Conservation (phyloP, 2,888 invertebrate genomes). For the Himalopsyche japonica region DNA sequence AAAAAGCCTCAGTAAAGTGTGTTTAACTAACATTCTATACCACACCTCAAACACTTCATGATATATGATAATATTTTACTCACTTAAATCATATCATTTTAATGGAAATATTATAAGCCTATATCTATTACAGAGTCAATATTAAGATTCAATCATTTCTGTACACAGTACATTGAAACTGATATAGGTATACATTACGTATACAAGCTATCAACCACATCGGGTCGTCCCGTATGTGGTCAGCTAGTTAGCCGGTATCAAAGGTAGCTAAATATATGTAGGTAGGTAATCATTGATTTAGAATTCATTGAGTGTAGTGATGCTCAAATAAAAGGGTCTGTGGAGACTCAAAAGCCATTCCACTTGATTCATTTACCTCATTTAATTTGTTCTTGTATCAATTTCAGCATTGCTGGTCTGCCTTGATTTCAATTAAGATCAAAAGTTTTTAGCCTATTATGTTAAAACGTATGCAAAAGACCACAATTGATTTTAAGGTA, state of each 20-base stretch:
- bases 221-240: neutral
- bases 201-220: neutral
- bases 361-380: neutral
- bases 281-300: neutral
- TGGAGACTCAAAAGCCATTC: neutral
- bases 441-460: neutral
- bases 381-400: neutral
- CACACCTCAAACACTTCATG: too few species aligned
- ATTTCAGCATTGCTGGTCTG: neutral
- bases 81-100: too few species aligned
- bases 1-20: too few species aligned
- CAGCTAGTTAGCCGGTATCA: neutral
- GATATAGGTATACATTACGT: neutral
- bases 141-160: too few species aligned
- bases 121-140: too few species aligned
- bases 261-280: neutral
- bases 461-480: neutral
- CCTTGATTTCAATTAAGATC: slow-evolving; percentile 6
- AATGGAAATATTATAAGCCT: too few species aligned
- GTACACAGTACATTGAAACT: neutral
- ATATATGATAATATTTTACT: too few species aligned
- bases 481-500: neutral
- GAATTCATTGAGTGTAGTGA: neutral
- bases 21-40: too few species aligned
- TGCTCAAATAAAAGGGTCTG: neutral